These are phyloP conservation scores for Tiliacea citrago DNA, from an alignment of 2,888 invertebrate genomes.

Conservation along the genomic window DNA sequence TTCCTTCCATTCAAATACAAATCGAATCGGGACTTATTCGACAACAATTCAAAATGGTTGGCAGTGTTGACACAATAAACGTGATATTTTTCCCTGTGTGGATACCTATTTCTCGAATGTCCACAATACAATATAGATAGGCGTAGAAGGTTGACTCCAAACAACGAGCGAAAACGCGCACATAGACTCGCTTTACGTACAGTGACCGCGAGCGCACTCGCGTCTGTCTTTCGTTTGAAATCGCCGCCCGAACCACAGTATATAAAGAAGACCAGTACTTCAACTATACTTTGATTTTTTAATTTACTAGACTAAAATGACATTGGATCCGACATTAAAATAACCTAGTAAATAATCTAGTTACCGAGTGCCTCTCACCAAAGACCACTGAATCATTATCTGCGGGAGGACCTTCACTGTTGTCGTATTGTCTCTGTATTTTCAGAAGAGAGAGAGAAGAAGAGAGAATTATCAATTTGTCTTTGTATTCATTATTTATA, in stretches of 20 bases:
- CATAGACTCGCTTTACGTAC: background rate
- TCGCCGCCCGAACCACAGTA: conserved; percentile 3
- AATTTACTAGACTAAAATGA: too few relatives aligned
- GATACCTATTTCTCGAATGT: background rate
- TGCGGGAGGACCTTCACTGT: too few relatives aligned
- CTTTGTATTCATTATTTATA: too few relatives aligned
- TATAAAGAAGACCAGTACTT: background rate
- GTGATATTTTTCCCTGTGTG: conserved; percentile 21
- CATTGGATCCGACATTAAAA: too few relatives aligned
- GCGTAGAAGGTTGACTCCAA: background rate
- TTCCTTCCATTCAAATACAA: conserved; percentile 13
- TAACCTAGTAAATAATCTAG: too few relatives aligned
- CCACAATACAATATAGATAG: background rate
- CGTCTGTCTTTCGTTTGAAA: background rate
- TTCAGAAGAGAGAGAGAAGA: too few relatives aligned
- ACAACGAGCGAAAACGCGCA: background rate
- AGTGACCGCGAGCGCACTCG: background rate
- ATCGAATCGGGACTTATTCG: conserved; percentile 10
- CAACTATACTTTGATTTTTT: background rate
- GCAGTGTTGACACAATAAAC: conserved; percentile 20
- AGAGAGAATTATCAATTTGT: too few relatives aligned
- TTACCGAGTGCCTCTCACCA: too few relatives aligned
- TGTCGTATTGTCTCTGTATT: too few relatives aligned
- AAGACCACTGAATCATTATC: too few relatives aligned
- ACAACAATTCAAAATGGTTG: conserved; percentile 26